Conservation (phyloP, 2,113 vertebrate species). For the Catharus minimus region DNA sequence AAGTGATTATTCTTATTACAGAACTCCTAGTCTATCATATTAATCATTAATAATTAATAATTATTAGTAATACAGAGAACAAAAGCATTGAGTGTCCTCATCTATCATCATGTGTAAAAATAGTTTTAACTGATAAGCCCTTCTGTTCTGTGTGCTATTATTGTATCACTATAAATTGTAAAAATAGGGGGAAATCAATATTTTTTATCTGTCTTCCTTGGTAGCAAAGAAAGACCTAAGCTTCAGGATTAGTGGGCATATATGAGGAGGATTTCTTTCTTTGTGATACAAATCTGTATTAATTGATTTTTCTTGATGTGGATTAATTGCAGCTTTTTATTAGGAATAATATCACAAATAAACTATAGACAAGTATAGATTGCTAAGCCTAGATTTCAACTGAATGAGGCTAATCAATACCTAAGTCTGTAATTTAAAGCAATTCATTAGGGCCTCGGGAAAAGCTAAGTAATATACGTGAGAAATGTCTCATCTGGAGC, state of each 20-base stretch:
- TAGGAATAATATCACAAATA: conserved; percentile 66
- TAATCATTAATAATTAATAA: neutral
- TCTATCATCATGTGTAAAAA: neutral
- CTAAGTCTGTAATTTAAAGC: conserved; percentile 40
- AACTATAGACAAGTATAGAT: conserved; percentile 58
- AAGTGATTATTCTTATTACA: neutral
- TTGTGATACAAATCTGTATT: conserved; percentile 73
- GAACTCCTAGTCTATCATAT: neutral
- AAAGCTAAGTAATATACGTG: conserved; percentile 51
- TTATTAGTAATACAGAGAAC: conserved; percentile 14
- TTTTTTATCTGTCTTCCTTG: conserved; percentile 47
- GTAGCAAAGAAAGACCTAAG: conserved; percentile 51
- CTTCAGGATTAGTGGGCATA: conserved; percentile 54
- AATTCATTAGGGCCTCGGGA: conserved; percentile 59
- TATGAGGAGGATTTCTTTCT: conserved; percentile 69
- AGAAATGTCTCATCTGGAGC: conserved; percentile 66
- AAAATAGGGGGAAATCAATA: conserved; percentile 68
- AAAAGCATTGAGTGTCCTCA: neutral
- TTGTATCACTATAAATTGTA: conserved; percentile 45
- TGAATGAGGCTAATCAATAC: conserved; percentile 72
- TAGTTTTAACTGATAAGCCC: conserved; percentile 55
- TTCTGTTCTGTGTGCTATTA: conserved; percentile 51
- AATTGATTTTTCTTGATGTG: conserved; percentile 74
- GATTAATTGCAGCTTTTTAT: conserved; percentile 71
- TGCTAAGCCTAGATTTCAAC: conserved; percentile 60